A percentile compares a stretch with the other conserved stretches of the same genome.
Evolutionary conservation across 2,113 vertebrate genomes (phyloP).

Genomic region (Climacteris rufus): DNA sequence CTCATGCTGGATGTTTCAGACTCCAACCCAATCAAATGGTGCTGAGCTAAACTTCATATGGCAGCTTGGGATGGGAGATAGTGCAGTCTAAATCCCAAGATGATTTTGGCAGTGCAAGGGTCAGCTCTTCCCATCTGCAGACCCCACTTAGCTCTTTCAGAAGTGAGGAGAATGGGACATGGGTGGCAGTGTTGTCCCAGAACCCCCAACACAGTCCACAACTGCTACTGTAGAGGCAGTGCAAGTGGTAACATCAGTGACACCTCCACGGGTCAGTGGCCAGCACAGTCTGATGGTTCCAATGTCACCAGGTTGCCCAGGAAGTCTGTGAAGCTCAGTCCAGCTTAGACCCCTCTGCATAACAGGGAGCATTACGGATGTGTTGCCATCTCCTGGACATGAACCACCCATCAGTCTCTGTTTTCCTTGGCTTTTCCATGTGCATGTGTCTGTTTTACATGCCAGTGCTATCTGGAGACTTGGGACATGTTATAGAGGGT

Average conservation of each 20-base stretch:
- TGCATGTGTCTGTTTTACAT: neutral
- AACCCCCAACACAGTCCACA: neutral
- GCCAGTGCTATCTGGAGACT: neutral
- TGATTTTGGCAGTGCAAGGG: neutral
- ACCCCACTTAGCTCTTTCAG: neutral
- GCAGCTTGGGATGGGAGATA: neutral
- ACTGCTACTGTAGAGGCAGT: neutral
- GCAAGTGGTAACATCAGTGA: neutral
- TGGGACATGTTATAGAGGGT: neutral
- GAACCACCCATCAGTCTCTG: neutral
- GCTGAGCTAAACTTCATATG: neutral
- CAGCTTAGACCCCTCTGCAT: neutral
- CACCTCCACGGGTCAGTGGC: neutral
- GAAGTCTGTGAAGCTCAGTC: neutral
- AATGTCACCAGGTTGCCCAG: neutral
- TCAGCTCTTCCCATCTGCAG: neutral
- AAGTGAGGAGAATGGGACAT: neutral
- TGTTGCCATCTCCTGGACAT: neutral
- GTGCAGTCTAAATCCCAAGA: neutral
- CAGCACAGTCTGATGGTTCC: neutral
- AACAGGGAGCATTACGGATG: neutral
- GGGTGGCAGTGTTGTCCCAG: neutral
- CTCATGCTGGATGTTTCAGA: neutral
- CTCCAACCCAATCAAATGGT: neutral
- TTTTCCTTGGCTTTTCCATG: neutral